Evolutionary conservation across 2,113 vertebrate species (phyloP).

Genomic region (Pterocles burchelli): DNA sequence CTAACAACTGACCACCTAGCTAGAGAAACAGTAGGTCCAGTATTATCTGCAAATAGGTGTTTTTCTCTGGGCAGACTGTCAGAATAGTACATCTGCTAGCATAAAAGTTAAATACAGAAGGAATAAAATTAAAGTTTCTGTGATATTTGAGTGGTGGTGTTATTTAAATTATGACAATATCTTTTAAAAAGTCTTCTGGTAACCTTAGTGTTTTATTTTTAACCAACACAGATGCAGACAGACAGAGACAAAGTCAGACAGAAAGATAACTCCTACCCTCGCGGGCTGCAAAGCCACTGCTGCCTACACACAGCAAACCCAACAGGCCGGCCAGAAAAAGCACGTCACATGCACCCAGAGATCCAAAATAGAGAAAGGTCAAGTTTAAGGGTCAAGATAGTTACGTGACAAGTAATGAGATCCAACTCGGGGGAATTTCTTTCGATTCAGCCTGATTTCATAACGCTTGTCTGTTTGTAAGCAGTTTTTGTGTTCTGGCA

Average conservation of each 20-base stretch:
- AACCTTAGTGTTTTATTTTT: constrained; percentile 57
- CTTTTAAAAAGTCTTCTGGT: constrained; percentile 3
- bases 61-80: neutral
- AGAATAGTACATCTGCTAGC: neutral
- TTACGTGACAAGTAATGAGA: constrained; percentile 53
- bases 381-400: constrained; percentile 25
- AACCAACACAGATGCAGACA: constrained; percentile 49
- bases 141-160: neutral
- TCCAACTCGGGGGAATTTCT: constrained; percentile 44
- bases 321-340: constrained; percentile 59
- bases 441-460: neutral
- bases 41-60: neutral
- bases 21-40: neutral
- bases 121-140: neutral
- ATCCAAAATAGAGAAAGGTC: constrained; percentile 64
- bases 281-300: constrained; percentile 49
- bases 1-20: neutral
- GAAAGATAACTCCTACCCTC: constrained; percentile 61
- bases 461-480: neutral
- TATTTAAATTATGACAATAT: neutral
- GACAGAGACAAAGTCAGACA: constrained; percentile 52
- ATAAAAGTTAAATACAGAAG: neutral
- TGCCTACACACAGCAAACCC: constrained; percentile 67
- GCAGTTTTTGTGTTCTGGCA: neutral
- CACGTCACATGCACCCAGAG: constrained; percentile 18